Evolutionary conservation across 2,888 invertebrate genomes (phyloP).

Genomic region (Rotaria sp.): DNA sequence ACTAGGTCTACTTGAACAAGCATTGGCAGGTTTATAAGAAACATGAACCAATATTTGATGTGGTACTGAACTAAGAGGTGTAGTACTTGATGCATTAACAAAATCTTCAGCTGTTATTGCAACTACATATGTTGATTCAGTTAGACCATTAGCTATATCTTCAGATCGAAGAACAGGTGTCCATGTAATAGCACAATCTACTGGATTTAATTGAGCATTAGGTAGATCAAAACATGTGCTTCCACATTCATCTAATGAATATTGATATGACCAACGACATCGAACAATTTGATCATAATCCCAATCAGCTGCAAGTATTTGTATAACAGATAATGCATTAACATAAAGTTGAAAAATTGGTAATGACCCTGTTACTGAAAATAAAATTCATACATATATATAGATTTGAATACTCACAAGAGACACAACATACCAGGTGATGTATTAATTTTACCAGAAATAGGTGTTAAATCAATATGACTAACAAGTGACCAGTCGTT

Average conservation of each 20-base stretch:
- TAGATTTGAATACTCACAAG: not conserved
- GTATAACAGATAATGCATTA: not conserved
- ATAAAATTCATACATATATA: not conserved
- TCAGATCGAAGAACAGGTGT: not conserved
- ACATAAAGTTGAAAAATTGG: not conserved
- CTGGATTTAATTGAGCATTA: not conserved
- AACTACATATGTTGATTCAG: not conserved
- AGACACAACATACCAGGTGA: not conserved
- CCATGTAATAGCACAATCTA: not conserved
- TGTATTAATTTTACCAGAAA: not conserved
- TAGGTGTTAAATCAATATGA: not conserved
- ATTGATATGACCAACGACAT: not conserved
- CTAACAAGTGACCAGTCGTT: not conserved
- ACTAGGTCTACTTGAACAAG: not conserved
- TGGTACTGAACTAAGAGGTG: not conserved
- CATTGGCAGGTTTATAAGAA: not conserved
- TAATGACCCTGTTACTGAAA: not conserved
- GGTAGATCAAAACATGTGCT: not conserved
- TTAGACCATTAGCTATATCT: not conserved
- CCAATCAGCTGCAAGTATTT: not conserved
- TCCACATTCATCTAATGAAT: not conserved
- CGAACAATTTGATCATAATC: not conserved
- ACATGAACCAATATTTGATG: not conserved
- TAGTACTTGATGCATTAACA: not conserved
- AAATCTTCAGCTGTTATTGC: not conserved